A percentile compares a stretch with the other conserved stretches of the same genome.
Conservation (phyloP, 2,797 vertebrate genomes). For the Microctenopoma stevenorrisi region DNA sequence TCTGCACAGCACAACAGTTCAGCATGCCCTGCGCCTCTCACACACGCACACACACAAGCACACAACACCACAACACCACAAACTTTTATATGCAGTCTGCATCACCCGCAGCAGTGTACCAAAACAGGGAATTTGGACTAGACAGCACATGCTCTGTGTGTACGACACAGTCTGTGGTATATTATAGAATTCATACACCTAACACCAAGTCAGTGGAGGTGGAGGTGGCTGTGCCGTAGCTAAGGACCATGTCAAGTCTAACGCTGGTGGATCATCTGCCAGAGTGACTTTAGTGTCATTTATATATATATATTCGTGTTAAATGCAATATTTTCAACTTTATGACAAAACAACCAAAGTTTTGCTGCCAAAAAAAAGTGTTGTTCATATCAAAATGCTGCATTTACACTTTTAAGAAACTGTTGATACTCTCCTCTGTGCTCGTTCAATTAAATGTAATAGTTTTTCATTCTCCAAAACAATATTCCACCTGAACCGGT, state of each 20-base stretch:
- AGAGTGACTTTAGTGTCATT: too few relatives aligned
- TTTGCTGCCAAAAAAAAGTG: too few relatives aligned
- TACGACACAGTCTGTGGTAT: conserved; percentile 13
- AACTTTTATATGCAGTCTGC: conserved; percentile 49
- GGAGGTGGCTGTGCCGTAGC: background rate
- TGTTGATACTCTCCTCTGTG: conserved; percentile 3
- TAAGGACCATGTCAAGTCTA: background rate
- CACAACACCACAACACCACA: conserved; percentile 18
- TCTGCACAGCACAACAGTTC: conserved; percentile 69
- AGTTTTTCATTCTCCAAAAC: background rate
- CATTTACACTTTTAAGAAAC: conserved; percentile 6
- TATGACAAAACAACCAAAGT: background rate
- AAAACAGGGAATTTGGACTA: conserved; percentile 34
- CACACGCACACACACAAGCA: conserved; percentile 35
- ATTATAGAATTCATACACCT: background rate
- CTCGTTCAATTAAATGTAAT: background rate
- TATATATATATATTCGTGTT: too few relatives aligned
- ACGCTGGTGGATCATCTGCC: too few relatives aligned
- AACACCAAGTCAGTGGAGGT: background rate
- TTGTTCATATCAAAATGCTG: conserved; percentile 4
- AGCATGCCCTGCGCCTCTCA: conserved; percentile 12
- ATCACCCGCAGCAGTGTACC: conserved; percentile 53
- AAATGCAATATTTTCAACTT: background rate
- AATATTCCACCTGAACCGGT: background rate
- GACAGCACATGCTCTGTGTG: conserved; percentile 17